phyloP scores from a whole-genome alignment of 2,797 vertebrate genomes.

The Percopsis omiscomaycus region DNA sequence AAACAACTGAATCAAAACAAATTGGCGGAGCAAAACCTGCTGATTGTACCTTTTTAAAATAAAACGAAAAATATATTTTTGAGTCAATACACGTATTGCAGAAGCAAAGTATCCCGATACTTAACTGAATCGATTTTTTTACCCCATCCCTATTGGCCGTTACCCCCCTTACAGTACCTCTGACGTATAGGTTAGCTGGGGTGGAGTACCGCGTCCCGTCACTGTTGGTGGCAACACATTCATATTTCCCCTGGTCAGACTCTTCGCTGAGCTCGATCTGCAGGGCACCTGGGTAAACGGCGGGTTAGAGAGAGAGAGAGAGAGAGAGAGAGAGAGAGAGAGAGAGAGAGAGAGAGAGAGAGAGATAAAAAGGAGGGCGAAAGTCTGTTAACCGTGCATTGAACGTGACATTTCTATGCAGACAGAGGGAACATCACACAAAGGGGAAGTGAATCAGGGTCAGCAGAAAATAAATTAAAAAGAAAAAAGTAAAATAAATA shows the following conservation, averaged over 20 bases:
- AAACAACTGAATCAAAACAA: no score
- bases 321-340: slow-evolving; percentile 53
- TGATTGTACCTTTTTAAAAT: no score
- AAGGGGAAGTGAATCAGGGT: slow-evolving; percentile 47
- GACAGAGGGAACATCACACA: slow-evolving; percentile 86
- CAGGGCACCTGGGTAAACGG: slow-evolving; percentile 90
- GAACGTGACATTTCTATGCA: slow-evolving; percentile 77
- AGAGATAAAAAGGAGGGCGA: slow-evolving; percentile 15
- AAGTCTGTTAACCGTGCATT: slow-evolving; percentile 35
- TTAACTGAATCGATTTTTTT: no score
- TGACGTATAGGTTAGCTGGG: slow-evolving; percentile 98
- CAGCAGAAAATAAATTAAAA: background rate
- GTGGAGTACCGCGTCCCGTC: slow-evolving; percentile 98
- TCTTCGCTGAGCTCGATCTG: slow-evolving; percentile 99
- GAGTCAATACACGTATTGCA: no score
- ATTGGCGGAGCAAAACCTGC: no score
- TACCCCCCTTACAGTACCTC: slow-evolving; percentile 82
- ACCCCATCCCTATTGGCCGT: background rate
- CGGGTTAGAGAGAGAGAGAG: slow-evolving; percentile 76
- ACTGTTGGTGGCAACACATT: slow-evolving; percentile 99
- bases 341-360: background rate
- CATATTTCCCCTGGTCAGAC: slow-evolving; percentile 99
- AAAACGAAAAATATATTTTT: no score
- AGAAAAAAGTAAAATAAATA: background rate
- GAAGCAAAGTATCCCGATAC: no score